Evolutionary conservation across 2,888 invertebrate genomes (phyloP).

Genomic region (Gryllus longicercus): DNA sequence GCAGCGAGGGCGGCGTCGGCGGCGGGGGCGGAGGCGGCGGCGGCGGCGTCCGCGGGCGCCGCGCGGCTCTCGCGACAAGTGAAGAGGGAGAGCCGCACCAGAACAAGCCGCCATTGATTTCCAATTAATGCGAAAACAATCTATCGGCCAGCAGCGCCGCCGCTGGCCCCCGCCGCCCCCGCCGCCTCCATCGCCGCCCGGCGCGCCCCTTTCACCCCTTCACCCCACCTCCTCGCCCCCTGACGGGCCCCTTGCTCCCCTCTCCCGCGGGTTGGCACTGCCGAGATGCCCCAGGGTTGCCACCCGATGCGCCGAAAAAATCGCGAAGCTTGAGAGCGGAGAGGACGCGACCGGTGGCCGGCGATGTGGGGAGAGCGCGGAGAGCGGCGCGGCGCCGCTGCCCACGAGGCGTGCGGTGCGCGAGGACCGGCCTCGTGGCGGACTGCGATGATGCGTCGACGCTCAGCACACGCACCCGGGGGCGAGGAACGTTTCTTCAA

Average conservation of each 20-base stretch:
- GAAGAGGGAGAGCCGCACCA: not conserved
- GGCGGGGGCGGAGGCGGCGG: not conserved
- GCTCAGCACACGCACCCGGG: no score
- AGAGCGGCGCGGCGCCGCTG: no score
- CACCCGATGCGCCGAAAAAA: slow-evolving; percentile 17
- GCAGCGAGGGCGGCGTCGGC: not conserved
- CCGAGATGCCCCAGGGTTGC: slow-evolving; percentile 17
- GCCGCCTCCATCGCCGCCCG: not conserved
- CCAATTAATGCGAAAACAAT: slow-evolving; percentile 17
- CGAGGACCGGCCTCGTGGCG: not conserved
- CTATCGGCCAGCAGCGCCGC: not conserved
- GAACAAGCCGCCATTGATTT: slow-evolving; percentile 17
- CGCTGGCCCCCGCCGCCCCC: not conserved
- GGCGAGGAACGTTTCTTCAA: no score
- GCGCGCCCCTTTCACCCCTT: not conserved
- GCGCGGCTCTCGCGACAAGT: not conserved
- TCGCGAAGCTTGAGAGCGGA: not conserved
- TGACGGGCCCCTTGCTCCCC: not conserved
- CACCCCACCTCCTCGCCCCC: not conserved
- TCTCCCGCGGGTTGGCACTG: not conserved
- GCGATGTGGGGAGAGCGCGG: not conserved
- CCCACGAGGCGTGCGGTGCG: no score
- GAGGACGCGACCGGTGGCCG: not conserved
- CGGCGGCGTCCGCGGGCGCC: not conserved
- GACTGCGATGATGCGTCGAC: not conserved